Base-by-base conservation (phyloP, 2,888 invertebrate genomes). In the Endotricha flammealis region DNA sequence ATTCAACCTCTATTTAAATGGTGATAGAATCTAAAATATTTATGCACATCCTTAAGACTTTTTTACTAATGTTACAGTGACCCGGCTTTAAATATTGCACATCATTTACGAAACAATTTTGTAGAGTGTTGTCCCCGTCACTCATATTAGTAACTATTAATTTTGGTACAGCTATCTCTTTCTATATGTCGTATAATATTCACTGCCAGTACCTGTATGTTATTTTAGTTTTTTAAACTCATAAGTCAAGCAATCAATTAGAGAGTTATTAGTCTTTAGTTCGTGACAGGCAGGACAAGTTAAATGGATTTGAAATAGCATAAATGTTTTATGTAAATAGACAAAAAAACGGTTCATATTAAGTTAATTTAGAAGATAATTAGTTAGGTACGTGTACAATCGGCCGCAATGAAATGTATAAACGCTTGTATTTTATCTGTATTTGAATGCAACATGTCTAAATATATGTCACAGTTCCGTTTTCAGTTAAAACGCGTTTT, bases 231-330 rank as follows among this genome's bases (percentile, higher is more conserved):
- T 63, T 64, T 62, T 55, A 49, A 72, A 56, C 66, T 73, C 78
- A 76, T 80, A 70, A 74, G 74, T 77, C 75, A 80, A 61, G 56
- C 57, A 68, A 78, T 81, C 80, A 80, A 81, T 81, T 80, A 78
- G 73, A 49, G 56, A 44, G 55, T 41, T 54, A 69, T 77, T 71
- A 64, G 66, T 77, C 73, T 44, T 46, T 42, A 33, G 27, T 36
- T 61, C 54, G 41, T 56, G 59, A 69, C 64, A 58, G 64, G 68
- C 64, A 58, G 64, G 53, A 38, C 33, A 22, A 30, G 39, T 42
- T 35, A 20, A 35, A 12, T 13, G 12, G 12, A 10, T 25, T 4
- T n/a, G 8, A 7, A 20, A 20, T 20, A 20, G 8, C 20, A 20
- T n/a, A 20, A 2, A 20, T 20, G 20, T n/a, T 20, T 20, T n/a